These are phyloP conservation scores for Heliconius sara DNA, from an alignment of 2,888 invertebrate genomes.

Conservation along the genomic window DNA sequence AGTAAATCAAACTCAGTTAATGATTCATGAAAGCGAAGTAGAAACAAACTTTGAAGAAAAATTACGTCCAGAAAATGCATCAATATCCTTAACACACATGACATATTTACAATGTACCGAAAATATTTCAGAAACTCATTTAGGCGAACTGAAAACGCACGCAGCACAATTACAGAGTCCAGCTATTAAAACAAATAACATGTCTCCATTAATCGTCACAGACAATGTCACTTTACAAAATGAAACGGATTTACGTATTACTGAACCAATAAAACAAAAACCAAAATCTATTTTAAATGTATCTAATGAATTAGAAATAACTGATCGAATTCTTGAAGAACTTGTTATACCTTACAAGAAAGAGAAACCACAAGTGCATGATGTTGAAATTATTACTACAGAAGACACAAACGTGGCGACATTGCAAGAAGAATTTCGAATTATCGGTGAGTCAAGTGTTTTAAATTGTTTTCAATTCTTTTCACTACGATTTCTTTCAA, in stretches of 20 bases:
- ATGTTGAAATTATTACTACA: slow-evolving; percentile 61
- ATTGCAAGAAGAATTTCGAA: slow-evolving; percentile 59
- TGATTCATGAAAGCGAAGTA: slow-evolving; percentile 65
- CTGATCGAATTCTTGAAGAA: slow-evolving; percentile 67
- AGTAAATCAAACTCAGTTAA: slow-evolving; percentile 60
- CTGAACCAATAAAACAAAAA: slow-evolving; percentile 61
- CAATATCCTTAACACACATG: slow-evolving; percentile 62
- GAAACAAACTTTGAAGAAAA: slow-evolving; percentile 55
- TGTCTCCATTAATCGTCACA: slow-evolving; percentile 68
- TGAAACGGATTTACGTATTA: slow-evolving; percentile 67
- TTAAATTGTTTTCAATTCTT: slow-evolving; percentile 3
- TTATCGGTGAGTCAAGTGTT: slow-evolving; percentile 62
- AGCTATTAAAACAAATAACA: slow-evolving; percentile 61
- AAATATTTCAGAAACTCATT: slow-evolving; percentile 63
- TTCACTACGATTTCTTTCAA: not conserved
- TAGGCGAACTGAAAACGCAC: slow-evolving; percentile 60
- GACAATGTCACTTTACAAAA: slow-evolving; percentile 69
- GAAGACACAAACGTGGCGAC: slow-evolving; percentile 50
- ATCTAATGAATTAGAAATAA: slow-evolving; percentile 65
- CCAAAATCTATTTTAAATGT: slow-evolving; percentile 61
- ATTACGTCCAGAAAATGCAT: slow-evolving; percentile 57
- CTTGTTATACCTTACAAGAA: slow-evolving; percentile 59
- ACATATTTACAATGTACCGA: slow-evolving; percentile 72
- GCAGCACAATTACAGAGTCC: slow-evolving; percentile 57
- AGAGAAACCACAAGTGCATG: slow-evolving; percentile 52